Evolutionary conservation across 2,113 vertebrate genomes (phyloP), one percentile per base, ranked within the genome.

Genomic region (Epinephelus cyanopodus): DNA sequence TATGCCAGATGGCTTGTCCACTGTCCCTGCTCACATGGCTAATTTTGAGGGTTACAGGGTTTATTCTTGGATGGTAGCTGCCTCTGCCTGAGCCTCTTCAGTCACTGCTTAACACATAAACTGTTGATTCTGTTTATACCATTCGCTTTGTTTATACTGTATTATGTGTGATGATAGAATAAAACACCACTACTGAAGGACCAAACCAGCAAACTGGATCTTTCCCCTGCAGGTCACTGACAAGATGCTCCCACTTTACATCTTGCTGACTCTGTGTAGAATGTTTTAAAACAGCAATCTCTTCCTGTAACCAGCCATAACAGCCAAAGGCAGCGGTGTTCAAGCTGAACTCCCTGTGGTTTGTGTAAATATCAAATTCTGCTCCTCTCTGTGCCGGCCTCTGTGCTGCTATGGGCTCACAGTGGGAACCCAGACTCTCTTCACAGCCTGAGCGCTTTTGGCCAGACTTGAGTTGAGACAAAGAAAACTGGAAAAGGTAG

Each of bases 311-410:
- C 42, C 67, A 69, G 70, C 52, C 33, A 9, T 25, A 80, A 50
- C 65, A 68, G 72, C 39, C 70, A 71, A 61, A 81, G 74, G 76
- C 71, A 47, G n/a, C 18, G 1, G 52, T 19, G 80, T 23, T 42
- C 53, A 29, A 63, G 74, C 67, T 56, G 21, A 72, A 71, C 67
- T 83, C 82, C 87, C 83, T 23, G 17, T 42, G 77, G 86, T 87
- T 83, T 82, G 67, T 83, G 66, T 84, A 83, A 86, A 92, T 85
- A 85, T 80, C 54, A 72, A 71, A 81, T 77, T 67, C 21, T 71
- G 37, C 67, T 71, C 82, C 61, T 87, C 45, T 50, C 66, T 14
- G 7, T 57, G 66, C 60, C 14, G 77, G 39, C 83, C 65, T 76
- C 66, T 70, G 75, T 69, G 62, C 83, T 50, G 67, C 75, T 71